These are phyloP conservation scores for Caenorhabditis brenneri DNA, from an alignment of 1,140 invertebrate genomes.

Conservation along the genomic window DNA sequence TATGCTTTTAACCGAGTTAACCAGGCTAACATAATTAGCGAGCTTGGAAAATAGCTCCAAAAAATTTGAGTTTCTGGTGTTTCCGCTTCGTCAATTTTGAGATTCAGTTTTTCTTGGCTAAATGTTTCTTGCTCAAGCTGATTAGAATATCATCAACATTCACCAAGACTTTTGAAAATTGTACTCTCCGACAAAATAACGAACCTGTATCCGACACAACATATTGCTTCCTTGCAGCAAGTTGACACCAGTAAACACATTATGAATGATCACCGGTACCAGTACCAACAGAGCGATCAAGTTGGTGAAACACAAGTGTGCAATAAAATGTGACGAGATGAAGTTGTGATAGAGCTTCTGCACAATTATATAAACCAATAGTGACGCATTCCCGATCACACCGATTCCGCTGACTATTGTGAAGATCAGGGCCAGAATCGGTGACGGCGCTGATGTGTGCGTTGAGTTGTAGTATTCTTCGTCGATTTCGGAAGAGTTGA, in stretches of 20 bases:
- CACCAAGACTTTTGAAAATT: too few species aligned
- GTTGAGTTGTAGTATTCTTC: slow-evolving; percentile 38
- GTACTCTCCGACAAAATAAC: too few species aligned
- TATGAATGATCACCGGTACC: slow-evolving; percentile 66
- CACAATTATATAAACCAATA: slow-evolving; percentile 65
- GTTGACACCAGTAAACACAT: slow-evolving; percentile 65
- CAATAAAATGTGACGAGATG: slow-evolving; percentile 69
- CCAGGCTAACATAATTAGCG: too few species aligned
- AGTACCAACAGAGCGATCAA: slow-evolving; percentile 62
- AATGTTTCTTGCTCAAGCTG: too few species aligned
- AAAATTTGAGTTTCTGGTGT: too few species aligned
- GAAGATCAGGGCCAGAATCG: slow-evolving; percentile 34
- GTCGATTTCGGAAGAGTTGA: slow-evolving; percentile 50
- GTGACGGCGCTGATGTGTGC: slow-evolving; percentile 37
- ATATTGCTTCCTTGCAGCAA: slow-evolving; percentile 65
- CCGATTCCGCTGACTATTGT: slow-evolving; percentile 54
- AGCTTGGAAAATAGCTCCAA: too few species aligned
- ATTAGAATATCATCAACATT: too few species aligned
- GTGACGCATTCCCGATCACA: slow-evolving; percentile 60
- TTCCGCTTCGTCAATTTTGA: too few species aligned
- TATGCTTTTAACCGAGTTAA: too few species aligned
- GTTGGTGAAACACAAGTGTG: slow-evolving; percentile 69
- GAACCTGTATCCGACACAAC: slow-evolving; percentile 67
- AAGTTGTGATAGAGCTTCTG: slow-evolving; percentile 68
- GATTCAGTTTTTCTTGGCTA: too few species aligned